phyloP scores from a whole-genome alignment of 2,797 vertebrate genomes.

The Sitta carolinensis region DNA sequence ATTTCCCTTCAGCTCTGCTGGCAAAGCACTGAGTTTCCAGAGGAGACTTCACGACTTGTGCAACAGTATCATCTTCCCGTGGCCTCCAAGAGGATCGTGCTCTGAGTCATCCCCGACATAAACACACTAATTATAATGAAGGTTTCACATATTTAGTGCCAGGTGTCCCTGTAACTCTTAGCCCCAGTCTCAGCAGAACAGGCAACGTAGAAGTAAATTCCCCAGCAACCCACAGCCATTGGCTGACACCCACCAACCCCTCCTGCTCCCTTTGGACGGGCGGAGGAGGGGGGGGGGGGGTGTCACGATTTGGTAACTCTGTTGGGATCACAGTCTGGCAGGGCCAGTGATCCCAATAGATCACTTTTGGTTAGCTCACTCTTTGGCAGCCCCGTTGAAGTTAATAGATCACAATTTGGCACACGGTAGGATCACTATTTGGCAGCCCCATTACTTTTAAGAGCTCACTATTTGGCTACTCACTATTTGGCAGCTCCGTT shows the following conservation, averaged over 20 bases:
- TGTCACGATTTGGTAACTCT: no score
- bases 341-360: no score
- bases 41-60: background rate
- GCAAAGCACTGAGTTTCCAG: background rate
- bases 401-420: no score
- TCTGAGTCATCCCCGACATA: background rate
- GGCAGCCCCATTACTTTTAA: no score
- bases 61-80: background rate
- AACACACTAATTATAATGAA: background rate
- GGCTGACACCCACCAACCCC: background rate
- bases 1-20: background rate
- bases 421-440: no score
- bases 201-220: background rate
- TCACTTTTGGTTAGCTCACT: no score
- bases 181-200: background rate
- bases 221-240: background rate
- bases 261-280: fast-evolving
- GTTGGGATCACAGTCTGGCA: no score
- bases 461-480: no score
- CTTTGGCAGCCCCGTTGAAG: no score
- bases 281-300: no score
- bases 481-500: no score
- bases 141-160: background rate
- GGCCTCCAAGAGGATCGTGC: background rate
- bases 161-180: background rate